A percentile compares a stretch with the other conserved stretches of the same genome.
phyloP scores from a whole-genome alignment of 2,888 invertebrate genomes.

The Tipula vernalis region DNA sequence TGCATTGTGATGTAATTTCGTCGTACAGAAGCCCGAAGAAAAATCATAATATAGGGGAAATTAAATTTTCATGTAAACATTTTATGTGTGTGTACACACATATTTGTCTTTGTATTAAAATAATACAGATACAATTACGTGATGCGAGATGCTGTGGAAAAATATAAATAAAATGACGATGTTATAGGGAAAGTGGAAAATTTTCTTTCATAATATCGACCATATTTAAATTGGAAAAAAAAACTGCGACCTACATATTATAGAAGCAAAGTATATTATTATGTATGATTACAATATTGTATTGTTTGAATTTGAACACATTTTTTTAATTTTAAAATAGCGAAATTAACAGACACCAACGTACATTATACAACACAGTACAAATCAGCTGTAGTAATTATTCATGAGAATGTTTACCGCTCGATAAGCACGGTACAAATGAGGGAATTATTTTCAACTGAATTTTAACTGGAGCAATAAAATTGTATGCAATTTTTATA shows the following conservation, averaged over 20 bases:
- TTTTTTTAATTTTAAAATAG: not conserved
- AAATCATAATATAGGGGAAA: not conserved
- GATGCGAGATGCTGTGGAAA: not conserved
- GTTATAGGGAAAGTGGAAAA: not conserved
- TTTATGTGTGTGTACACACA: too few relatives aligned
- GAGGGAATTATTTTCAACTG: not conserved
- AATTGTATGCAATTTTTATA: not conserved
- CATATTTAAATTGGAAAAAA: not conserved
- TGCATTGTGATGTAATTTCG: not conserved
- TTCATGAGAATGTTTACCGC: not conserved
- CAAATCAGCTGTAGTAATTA: not conserved
- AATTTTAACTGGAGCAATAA: not conserved
- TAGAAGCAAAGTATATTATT: not conserved
- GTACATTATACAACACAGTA: not conserved
- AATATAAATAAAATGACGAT: not conserved
- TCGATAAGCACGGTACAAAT: not conserved
- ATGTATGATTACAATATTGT: not conserved
- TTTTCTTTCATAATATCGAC: not conserved
- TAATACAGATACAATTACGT: not conserved
- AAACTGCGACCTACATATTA: not conserved
- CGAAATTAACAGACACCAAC: not conserved
- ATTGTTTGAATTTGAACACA: not conserved
- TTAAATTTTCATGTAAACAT: not conserved
- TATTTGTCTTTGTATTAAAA: not conserved
- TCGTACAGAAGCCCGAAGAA: not conserved